phyloP scores from a whole-genome alignment of 64 coral and sea anemone species.

The Montipora capricornis region DNA sequence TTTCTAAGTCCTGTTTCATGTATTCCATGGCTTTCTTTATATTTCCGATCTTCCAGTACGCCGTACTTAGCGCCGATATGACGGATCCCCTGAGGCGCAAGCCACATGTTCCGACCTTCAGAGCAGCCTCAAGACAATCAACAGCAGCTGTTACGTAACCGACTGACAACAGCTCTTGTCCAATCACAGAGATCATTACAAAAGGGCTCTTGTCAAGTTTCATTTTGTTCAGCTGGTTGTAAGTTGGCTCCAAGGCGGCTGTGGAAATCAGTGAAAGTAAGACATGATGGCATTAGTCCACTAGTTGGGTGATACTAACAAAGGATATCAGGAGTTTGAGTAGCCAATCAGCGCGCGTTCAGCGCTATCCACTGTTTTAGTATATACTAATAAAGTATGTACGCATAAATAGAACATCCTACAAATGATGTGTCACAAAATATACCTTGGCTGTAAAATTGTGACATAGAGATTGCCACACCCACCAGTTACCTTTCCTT shows the following conservation, averaged over 20 bases:
- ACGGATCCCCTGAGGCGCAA: conserved; percentile 87
- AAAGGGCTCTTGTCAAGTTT: conserved; percentile 94
- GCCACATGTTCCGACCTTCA: conserved; percentile 88
- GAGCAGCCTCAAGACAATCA: conserved; percentile 87
- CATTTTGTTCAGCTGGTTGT: conserved; percentile 83
- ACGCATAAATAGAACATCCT: background rate
- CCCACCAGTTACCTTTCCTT: background rate
- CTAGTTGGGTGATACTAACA: no score
- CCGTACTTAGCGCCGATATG: conserved; percentile 89
- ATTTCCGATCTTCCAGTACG: conserved; percentile 96
- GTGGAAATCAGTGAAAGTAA: conserved; percentile 6
- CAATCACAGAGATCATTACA: conserved; percentile 97
- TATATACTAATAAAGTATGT: background rate
- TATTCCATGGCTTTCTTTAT: conserved; percentile 89
- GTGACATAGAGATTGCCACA: background rate
- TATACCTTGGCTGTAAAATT: background rate
- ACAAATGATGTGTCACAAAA: background rate
- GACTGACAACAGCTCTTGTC: conserved; percentile 87
- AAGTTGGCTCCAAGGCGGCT: conserved; percentile 83
- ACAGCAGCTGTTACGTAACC: conserved; percentile 79
- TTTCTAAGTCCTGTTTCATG: conserved; percentile 94
- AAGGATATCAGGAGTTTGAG: no score
- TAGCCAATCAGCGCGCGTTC: no score
- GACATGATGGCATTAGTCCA: no score
- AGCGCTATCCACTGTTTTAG: no score